Conservation (phyloP, 2,888 invertebrate genomes). For the Apodemia mormo region DNA sequence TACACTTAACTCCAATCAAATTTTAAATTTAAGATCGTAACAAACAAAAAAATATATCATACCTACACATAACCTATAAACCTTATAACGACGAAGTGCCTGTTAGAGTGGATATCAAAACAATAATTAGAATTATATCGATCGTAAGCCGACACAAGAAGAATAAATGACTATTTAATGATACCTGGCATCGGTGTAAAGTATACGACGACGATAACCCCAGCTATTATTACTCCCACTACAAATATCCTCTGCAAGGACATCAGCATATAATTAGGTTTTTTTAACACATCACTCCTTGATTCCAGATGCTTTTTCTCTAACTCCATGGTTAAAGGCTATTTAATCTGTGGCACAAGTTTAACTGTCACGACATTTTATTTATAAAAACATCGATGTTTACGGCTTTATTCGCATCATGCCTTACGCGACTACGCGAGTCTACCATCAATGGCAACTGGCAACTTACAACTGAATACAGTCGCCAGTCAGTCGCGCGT, state of each 20-base stretch:
- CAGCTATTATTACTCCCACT: slow-evolving; percentile 84
- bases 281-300: slow-evolving; percentile 51
- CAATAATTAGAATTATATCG: not conserved
- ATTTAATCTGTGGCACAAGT: slow-evolving; percentile 19
- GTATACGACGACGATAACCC: slow-evolving; percentile 86
- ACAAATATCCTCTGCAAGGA: slow-evolving; percentile 85
- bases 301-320: slow-evolving; percentile 53
- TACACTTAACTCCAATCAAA: too few relatives aligned
- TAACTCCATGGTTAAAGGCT: slow-evolving; percentile 51
- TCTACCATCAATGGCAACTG: slow-evolving; percentile 70
- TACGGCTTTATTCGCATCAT: slow-evolving; percentile 29
- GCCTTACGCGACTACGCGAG: slow-evolving; percentile 63
- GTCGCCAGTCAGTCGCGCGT: slow-evolving; percentile 38
- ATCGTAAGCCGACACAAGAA: slow-evolving; percentile 4
- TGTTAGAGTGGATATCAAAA: not conserved
- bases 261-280: slow-evolving; percentile 80
- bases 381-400: slow-evolving; percentile 32
- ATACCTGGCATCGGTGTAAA: slow-evolving; percentile 87
- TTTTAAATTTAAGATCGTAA: too few relatives aligned
- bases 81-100: not conserved
- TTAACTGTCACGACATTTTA: slow-evolving; percentile 38
- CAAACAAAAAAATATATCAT: too few relatives aligned
- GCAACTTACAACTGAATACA: slow-evolving; percentile 58
- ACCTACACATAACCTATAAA: too few relatives aligned
- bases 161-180: slow-evolving; percentile 20